Percentiles rank a stretch among this genome's conserved stretches.
phyloP scores from a whole-genome alignment of 2,888 invertebrate species.

The Pharmacophagus antenor region DNA sequence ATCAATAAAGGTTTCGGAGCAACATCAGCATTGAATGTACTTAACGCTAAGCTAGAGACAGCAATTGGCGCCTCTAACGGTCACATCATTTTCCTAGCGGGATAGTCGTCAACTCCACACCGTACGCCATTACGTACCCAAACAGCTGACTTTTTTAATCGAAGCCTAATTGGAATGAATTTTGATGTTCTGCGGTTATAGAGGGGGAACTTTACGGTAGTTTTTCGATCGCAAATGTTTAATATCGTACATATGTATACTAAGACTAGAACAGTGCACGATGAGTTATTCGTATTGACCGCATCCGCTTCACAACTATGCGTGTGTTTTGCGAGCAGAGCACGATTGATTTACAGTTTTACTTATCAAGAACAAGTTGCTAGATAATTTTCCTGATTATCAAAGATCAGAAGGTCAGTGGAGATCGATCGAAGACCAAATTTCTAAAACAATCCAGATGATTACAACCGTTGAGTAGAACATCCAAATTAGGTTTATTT shows the following conservation, averaged over 20 bases:
- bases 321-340: too few relatives aligned
- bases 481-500: too few relatives aligned
- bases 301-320: too few relatives aligned
- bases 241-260: not conserved
- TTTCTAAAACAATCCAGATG: too few relatives aligned
- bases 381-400: too few relatives aligned
- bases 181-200: not conserved
- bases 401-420: too few relatives aligned
- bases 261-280: too few relatives aligned
- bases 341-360: too few relatives aligned
- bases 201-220: slow-evolving; percentile 2
- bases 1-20: slow-evolving; percentile 24
- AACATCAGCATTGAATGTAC: slow-evolving; percentile 16
- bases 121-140: slow-evolving; percentile 11
- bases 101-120: slow-evolving; percentile 12
- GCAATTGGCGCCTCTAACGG: slow-evolving; percentile 31
- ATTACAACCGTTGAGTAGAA: too few relatives aligned
- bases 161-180: slow-evolving; percentile 13
- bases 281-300: too few relatives aligned
- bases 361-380: too few relatives aligned
- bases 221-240: not conserved
- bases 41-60: slow-evolving; percentile 2
- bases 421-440: too few relatives aligned
- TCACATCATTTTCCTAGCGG: slow-evolving; percentile 33
- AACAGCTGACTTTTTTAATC: slow-evolving; percentile 11